Evolutionary conservation across 2,888 invertebrate genomes (phyloP), one percentile per base, ranked within the genome.

Genomic region (Candidula unifasciata): DNA sequence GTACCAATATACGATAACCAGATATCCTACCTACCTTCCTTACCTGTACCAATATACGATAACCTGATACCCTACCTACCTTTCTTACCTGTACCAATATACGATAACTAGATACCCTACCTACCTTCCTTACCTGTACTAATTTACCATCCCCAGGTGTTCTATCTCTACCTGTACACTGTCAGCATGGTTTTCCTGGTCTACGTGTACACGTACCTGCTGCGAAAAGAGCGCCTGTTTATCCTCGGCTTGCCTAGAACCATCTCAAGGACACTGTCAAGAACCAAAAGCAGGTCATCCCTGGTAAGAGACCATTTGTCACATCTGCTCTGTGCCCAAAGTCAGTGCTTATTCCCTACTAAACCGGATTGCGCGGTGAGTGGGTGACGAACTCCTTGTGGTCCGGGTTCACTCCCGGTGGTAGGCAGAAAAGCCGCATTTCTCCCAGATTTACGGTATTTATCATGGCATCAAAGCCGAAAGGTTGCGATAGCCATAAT

Each of bases 131-230:
- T 66, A 66, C 66, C 10, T 66, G 21, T n/a, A 66, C 66, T 3
- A 27, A 27, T n/a, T 44, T 44, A 2, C 44, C 6, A 33, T 30
- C 54, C 3, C 3, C 87, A 89, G 89, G 86, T 85, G 0, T 89
- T 88, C 84, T 89, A 89, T 82, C 79, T 89, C 30, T 89, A 88
- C 85, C 87, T 89, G 85, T 89, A 89, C 77, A 30, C 80, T 5
- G 82, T 86, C 71, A 88, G 88, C 77, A 78, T 87, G 30, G 37
- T 83, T 24, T 89, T 89, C 86, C 86, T 89, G 69, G 68, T 86
- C 77, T 89, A 89, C 44, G 87, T 89, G 18, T 89, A 89, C 82
- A 78, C 82, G 18, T 89, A 86, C 71, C 87, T 89, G 16, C 76
- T 89, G 80, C 80, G 89, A n/a, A 71, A 66, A 66, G 84, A 86